Evolutionary conservation across 2,888 invertebrate genomes (phyloP).

Genomic region (Dryocosmus kuriphilus): DNA sequence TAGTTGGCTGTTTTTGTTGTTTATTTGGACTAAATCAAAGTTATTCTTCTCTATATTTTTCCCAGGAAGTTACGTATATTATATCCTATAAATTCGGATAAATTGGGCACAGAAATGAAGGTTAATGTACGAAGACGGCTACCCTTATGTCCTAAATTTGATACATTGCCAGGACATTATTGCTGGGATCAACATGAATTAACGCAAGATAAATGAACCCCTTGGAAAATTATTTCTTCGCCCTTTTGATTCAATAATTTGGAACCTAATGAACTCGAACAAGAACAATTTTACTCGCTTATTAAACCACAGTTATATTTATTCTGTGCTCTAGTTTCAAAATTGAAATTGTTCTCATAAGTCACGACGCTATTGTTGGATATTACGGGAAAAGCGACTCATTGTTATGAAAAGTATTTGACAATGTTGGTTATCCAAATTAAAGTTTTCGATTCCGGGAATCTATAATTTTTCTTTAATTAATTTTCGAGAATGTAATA

Average conservation of each 20-base stretch:
- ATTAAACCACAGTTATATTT: not conserved
- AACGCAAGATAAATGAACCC: not conserved
- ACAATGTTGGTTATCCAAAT: not conserved
- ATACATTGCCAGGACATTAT: not conserved
- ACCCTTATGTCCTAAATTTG: not conserved
- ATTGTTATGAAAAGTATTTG: conserved; percentile 14
- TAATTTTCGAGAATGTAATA: not conserved
- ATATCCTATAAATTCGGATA: not conserved
- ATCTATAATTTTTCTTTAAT: not conserved
- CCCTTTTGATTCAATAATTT: not conserved
- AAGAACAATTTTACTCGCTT: not conserved
- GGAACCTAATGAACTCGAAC: not conserved
- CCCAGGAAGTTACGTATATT: not conserved
- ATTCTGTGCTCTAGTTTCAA: not conserved
- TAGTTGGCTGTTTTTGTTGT: not conserved
- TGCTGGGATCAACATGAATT: not conserved
- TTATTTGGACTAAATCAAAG: not conserved
- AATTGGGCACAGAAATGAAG: not conserved
- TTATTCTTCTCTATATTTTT: not conserved
- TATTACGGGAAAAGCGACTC: not conserved
- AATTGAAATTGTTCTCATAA: conserved; percentile 20
- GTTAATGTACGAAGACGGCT: not conserved
- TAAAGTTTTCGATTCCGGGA: not conserved
- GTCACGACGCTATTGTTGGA: not conserved
- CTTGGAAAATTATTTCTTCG: not conserved